Conservation (phyloP, 2,888 invertebrate species). For the Apoderus coryli region DNA sequence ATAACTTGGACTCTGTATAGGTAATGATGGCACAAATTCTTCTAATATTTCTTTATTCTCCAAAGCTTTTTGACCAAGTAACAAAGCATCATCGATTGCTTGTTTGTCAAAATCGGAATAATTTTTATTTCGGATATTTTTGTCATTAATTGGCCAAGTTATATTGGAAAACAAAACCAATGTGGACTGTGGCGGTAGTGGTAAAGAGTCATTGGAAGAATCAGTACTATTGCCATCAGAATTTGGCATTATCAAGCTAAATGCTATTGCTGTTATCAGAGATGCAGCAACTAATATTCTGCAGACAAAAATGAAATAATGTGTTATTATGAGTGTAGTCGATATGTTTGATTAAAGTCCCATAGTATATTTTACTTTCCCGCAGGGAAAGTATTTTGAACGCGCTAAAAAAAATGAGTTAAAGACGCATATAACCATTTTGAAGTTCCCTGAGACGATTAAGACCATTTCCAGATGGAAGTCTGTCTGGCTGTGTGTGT, state of each 20-base stretch:
- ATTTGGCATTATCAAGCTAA: slow-evolving; percentile 14
- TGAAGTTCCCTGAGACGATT: no score
- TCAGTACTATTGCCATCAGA: slow-evolving; percentile 12
- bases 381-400: no score
- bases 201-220: slow-evolving; percentile 10
- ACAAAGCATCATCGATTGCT: slow-evolving; percentile 14
- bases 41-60: slow-evolving; percentile 41
- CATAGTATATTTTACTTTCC: no score
- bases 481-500: no score
- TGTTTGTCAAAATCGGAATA: slow-evolving; percentile 13
- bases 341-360: no score
- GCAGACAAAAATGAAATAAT: slow-evolving; percentile 11
- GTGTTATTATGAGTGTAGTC: background rate
- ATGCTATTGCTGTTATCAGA: slow-evolving; percentile 18
- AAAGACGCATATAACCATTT: no score
- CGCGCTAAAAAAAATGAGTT: no score
- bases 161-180: slow-evolving; percentile 15
- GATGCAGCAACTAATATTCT: slow-evolving; percentile 20
- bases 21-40: slow-evolving; percentile 34
- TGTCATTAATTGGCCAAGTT: slow-evolving; percentile 19
- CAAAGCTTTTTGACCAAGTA: slow-evolving; percentile 40
- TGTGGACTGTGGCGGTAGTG: slow-evolving; percentile 11
- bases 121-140: slow-evolving; percentile 11
- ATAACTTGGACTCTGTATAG: slow-evolving; percentile 44
- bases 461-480: no score